Base-by-base conservation (phyloP, 2,113 vertebrate genomes). In the Onychostoma macrolepis region DNA sequence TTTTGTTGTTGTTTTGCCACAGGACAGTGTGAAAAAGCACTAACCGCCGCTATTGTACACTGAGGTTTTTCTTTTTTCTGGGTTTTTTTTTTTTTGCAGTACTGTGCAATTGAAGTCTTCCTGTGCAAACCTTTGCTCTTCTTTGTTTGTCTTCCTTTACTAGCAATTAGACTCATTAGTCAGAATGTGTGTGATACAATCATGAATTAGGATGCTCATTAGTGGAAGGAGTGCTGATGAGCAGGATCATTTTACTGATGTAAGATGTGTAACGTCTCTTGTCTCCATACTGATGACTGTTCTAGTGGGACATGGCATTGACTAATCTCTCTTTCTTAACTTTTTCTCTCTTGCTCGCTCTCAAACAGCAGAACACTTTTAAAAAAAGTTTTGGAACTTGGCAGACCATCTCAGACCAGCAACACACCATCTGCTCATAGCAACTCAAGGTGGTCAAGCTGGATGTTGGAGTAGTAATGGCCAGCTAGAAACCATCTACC, bases 91-190 rank as follows among this genome's bases (percentile, higher is more conserved):
- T 36, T 36, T 83, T 28, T 83, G 33, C 80, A 69, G 45, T 38
- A 33, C 53, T 72, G 21, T 33, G 50, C 67, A 63, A 15, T 63
- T 43, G 10, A 43, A 74, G 67, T 43, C 38, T 21, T 38, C n/a
- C 45, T 75, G 56, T 74, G 30, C 26, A 48, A 65, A 82, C 86
- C 28, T 80, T 83, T 72, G 26, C 63, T 79, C 58, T 3, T 0
- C 30, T 72, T 85, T 65, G n/a, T 85, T 78, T 86, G 61, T 53
- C 43, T 24, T 56, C 33, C 28, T 71, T 83, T 56, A 28, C 79
- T 11, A 63, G 84, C 53, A 71, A 87, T 87, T 79, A 83, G 38
- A 50, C 61, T 83, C 79, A 65, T 83, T 61, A 89, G 80, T 87
- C 74, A 53, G 5, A 71, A 12, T 33, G 1, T 74, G 28, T 41